Conservation (phyloP, 2,113 vertebrate species). For the Antennarius striatus region DNA sequence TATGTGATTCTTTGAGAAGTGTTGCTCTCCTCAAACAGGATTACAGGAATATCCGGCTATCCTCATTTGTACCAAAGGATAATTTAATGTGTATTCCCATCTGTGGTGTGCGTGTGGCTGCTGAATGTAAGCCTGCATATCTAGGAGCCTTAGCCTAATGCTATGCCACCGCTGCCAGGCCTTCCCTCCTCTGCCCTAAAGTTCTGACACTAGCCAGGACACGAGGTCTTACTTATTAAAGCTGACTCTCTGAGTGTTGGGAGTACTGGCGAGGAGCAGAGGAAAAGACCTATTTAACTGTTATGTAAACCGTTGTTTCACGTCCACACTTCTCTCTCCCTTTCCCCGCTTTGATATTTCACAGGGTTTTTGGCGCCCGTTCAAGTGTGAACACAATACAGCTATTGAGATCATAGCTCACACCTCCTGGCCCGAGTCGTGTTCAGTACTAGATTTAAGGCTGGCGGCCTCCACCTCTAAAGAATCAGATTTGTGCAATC, state of each 20-base stretch:
- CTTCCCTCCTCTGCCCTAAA: constrained; percentile 31
- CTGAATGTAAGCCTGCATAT: constrained; percentile 16
- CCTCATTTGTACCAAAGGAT: constrained; percentile 41
- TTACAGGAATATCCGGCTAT: constrained; percentile 65
- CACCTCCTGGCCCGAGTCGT: constrained; percentile 61
- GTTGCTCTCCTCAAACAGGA: constrained; percentile 48
- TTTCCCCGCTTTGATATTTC: constrained; percentile 73
- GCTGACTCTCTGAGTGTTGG: constrained; percentile 49
- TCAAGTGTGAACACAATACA: constrained; percentile 81
- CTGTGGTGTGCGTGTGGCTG: constrained; percentile 41
- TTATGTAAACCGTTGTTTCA: constrained; percentile 82
- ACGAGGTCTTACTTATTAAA: constrained; percentile 58
- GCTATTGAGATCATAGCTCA: constrained; percentile 73
- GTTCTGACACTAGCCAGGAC: constrained; percentile 66
- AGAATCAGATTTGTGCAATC: too few species aligned
- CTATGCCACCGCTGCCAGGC: neutral
- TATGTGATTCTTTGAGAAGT: constrained; percentile 48
- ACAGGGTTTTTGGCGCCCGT: constrained; percentile 69
- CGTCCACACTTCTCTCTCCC: constrained; percentile 72
- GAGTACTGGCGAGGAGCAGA: constrained; percentile 63
- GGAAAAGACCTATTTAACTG: constrained; percentile 75
- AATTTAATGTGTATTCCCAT: constrained; percentile 48
- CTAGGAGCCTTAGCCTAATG: constrained; percentile 12
- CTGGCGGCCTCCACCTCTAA: constrained; percentile 51
- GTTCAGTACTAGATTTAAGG: constrained; percentile 49